Evolutionary conservation across 1,140 invertebrate species (phyloP).

Genomic region (Drosophila nannoptera): DNA sequence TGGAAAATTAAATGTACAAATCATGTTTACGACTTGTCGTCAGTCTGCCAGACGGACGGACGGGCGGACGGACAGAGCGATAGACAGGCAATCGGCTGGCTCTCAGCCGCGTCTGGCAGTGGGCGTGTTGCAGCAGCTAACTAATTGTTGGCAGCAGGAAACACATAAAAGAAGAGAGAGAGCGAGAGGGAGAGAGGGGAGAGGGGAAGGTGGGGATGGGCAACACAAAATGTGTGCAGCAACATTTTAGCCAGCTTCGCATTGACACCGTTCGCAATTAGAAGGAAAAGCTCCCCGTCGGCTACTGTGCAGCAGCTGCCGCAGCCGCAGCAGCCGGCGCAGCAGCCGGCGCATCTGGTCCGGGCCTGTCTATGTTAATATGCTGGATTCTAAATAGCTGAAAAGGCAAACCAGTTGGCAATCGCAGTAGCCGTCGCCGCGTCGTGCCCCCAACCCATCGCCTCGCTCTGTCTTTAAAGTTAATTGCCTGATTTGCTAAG

Average conservation of each 20-base stretch:
- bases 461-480: conserved; percentile 36
- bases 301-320: conserved; percentile 54
- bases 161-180: too few relatives aligned
- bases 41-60: conserved; percentile 24
- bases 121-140: conserved; percentile 60
- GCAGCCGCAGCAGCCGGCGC: conserved; percentile 7
- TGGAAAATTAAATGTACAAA: conserved; percentile 77
- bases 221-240: conserved; percentile 11
- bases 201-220: neutral
- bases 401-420: conserved; percentile 43
- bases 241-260: conserved; percentile 33
- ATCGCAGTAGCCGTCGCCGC: conserved; percentile 5
- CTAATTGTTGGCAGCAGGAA: conserved; percentile 56
- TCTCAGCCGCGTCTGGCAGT: conserved; percentile 29
- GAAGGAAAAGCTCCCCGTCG: conserved; percentile 66
- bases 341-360: neutral
- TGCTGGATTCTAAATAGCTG: conserved; percentile 62
- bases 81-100: conserved; percentile 20
- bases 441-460: conserved; percentile 32
- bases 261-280: conserved; percentile 75
- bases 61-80: conserved; percentile 15
- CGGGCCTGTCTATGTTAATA: conserved; percentile 37
- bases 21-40: conserved; percentile 75
- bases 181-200: too few relatives aligned
- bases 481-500: conserved; percentile 70